Conservation (phyloP, 2,113 vertebrate species). For the Scytalopus superciliaris region DNA sequence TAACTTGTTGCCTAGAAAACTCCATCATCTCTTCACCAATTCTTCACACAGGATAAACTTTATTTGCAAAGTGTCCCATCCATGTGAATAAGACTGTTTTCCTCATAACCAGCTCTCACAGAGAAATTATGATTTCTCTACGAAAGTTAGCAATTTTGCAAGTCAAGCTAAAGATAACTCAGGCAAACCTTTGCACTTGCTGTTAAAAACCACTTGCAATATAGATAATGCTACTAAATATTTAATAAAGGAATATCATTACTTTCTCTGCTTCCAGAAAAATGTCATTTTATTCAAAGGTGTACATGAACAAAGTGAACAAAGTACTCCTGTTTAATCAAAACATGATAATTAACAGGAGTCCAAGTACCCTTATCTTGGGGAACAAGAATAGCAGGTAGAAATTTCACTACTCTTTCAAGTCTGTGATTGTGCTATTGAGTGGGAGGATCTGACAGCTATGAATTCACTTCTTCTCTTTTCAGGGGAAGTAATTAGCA, state of each 20-base stretch:
- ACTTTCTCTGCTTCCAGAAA: background rate
- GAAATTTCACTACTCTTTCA: constrained; percentile 36
- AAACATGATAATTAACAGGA: constrained; percentile 54
- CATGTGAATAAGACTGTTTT: background rate
- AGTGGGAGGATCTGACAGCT: constrained; percentile 18
- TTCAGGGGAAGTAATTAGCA: constrained; percentile 33
- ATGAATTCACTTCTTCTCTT: background rate
- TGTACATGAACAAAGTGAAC: constrained; percentile 3
- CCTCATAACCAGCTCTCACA: background rate
- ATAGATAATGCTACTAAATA: background rate
- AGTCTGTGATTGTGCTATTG: background rate
- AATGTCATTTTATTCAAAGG: constrained; percentile 3
- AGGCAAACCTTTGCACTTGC: background rate
- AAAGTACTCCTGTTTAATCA: constrained; percentile 36
- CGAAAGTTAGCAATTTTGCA: background rate
- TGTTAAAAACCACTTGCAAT: background rate
- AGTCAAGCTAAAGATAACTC: background rate
- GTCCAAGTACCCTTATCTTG: background rate
- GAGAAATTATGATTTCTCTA: background rate
- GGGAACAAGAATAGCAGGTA: constrained; percentile 12
- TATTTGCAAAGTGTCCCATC: rapidly evolving
- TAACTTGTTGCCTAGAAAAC: background rate
- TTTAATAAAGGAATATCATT: background rate
- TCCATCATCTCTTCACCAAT: background rate
- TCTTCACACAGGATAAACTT: background rate